Conservation (phyloP, 1,140 invertebrate species). For the Sipha flava region DNA sequence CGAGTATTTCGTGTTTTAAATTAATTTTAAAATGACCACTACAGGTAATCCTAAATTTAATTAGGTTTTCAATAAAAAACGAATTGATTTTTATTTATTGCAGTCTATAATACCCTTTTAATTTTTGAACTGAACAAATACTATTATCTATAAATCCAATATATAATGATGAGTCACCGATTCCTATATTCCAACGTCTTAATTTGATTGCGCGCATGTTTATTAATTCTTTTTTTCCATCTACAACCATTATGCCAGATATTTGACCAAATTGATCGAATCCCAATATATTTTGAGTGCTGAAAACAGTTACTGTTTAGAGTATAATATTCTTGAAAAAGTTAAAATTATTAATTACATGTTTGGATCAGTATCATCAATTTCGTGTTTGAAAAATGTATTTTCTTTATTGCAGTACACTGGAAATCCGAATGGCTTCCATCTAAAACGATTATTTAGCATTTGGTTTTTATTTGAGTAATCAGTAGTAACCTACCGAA, state of each 20-base stretch:
- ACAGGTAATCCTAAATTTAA: background rate
- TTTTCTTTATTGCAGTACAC: background rate
- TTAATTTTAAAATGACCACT: background rate
- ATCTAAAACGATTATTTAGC: too few species aligned
- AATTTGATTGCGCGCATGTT: background rate
- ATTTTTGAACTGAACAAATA: background rate
- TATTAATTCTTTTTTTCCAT: background rate
- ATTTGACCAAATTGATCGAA: conserved; percentile 34
- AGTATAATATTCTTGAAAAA: too few species aligned
- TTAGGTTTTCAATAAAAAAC: background rate
- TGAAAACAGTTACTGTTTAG: too few species aligned
- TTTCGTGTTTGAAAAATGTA: conserved; percentile 24
- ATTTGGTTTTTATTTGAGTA: too few species aligned
- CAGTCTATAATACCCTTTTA: background rate
- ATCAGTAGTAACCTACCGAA: too few species aligned
- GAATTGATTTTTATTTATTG: background rate
- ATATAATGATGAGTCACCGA: background rate
- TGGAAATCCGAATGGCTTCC: conserved; percentile 24
- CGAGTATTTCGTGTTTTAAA: background rate
- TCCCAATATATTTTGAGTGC: conserved; percentile 1
- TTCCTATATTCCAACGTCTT: conserved; percentile 15
- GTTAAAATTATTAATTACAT: background rate
- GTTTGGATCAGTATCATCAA: background rate
- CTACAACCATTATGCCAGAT: background rate
- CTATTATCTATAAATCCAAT: background rate